Base-by-base conservation (phyloP, 1,140 invertebrate species). In the Telenomus remus region DNA sequence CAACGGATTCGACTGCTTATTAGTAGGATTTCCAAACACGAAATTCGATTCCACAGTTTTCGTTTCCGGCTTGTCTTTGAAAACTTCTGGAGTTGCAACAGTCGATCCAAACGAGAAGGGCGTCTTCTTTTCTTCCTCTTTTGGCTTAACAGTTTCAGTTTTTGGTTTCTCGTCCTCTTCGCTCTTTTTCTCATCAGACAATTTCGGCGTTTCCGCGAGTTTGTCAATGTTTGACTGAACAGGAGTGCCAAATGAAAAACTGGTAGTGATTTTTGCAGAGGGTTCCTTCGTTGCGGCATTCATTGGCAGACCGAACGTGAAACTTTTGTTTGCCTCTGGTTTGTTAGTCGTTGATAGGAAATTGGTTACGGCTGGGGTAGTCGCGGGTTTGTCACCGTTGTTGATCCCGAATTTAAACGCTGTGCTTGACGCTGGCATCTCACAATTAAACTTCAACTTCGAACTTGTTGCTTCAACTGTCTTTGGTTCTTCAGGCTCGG, bases 361-460 rank as follows among this genome's bases (percentile, higher is more conserved):
- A 80, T 47, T 84, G n/a, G 54, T 27, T 6, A 49, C 9, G 1
- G n/a, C 8, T 12, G 14, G 43, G 13, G 54, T 35, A n/a, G 76
- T 19, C 14, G 37, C 48, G 37, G 65, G 74, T 49, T 48, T 63
- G 15, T 78, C 76, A 51, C 76, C 71, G 60, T 88, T 86, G 46
- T 88, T 84, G 46, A 90, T 82, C 7, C 87, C 89, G 80, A 90
- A 90, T 68, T 88, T 85, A 44, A 85, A 57, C n/a, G 54, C 39
- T n/a, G 53, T 42, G 12, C 56, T 80, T 8, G 63, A 56, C n/a
- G 59, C 10, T 37, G 80, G 80, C 35, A 82, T 78, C 35, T 80
- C 81, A 47, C 84, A 84, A 9, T 72, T 83, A 46, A 85, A 85
- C 37, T 83, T 81, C 55, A 84, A 61, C 10, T 73, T 79, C 1